phyloP scores from a whole-genome alignment of 1,140 invertebrate genomes.

The Hydropsyche tenuis region DNA sequence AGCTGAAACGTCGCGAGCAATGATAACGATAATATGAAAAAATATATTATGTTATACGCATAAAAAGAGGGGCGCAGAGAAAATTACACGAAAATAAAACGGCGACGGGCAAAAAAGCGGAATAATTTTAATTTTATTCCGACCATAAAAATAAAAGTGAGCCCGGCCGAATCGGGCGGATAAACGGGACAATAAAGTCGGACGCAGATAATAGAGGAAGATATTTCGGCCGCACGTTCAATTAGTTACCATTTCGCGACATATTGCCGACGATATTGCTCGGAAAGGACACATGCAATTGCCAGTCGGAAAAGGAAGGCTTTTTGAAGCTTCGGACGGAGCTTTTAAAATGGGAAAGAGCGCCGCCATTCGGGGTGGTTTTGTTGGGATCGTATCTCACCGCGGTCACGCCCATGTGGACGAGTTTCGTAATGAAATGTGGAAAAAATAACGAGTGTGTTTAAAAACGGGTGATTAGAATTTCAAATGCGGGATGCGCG shows the following conservation, averaged over 20 bases:
- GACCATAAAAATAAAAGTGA: conserved; percentile 23
- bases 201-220: conserved; percentile 11
- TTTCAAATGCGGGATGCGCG: too few species aligned
- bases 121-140: conserved; percentile 29
- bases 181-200: conserved; percentile 23
- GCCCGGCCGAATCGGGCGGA: not conserved
- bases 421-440: too few species aligned
- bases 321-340: too few species aligned
- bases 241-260: conserved; percentile 8
- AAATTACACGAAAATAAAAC: conserved; percentile 23
- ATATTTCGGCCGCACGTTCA: conserved; percentile 16
- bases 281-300: too few species aligned
- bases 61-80: not conserved
- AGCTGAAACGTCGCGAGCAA: not conserved
- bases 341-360: too few species aligned
- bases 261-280: conserved; percentile 10
- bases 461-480: too few species aligned
- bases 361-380: too few species aligned
- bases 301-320: too few species aligned
- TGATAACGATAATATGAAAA: conserved; percentile 11
- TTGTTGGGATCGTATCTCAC: too few species aligned
- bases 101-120: not conserved
- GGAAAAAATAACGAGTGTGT: too few species aligned
- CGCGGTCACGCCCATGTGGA: too few species aligned
- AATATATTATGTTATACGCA: not conserved